Base-by-base conservation (phyloP, 2,797 vertebrate genomes). In the Lindbergichthys nudifrons region DNA sequence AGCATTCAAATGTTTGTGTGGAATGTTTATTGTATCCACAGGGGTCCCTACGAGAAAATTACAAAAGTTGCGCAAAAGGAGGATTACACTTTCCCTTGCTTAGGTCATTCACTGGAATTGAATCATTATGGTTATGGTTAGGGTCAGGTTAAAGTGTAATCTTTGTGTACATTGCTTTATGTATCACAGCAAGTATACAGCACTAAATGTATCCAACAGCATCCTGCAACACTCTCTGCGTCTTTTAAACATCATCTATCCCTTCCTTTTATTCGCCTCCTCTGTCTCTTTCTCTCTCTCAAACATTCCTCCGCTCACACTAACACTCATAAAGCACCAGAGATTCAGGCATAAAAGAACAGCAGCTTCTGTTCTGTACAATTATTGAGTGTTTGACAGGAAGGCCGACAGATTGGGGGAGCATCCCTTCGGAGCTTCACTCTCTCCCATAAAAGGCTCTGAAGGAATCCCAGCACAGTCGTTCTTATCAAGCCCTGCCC, bases 391-490 rank as follows among this genome's bases (percentile, higher is more conserved):
- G 65, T 84, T 76, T 83, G 65, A 87, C 80, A 91, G 82, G 74
- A 84, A 87, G 63, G 71, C 53, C 21, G 23, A 80, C 63, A 79
- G 70, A 87, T 75, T 73, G 45, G 54, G 45, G 68, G 70, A 85
- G 71, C 70, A 82, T 89, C 76, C 54, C 73, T 67, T 46, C n/a
- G 43, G 79, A 88, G 71, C 57, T 61, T 67, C 64, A 69, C 64
- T 73, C 43, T 69, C 67, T 58, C 83, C 87, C 86, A 83, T 90
- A 91, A 83, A 92, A 88, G 89, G 81, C 53, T 59, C 52, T 60
- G 5, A 66, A 90, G 69, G 76, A 81, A 75, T 87, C 69, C 56
- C 52, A 19, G 58, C 66, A 76, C 18, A 68, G 66, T 64, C 4
- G 21, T 13, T 51, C 70, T 87, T 82, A 88, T 85, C 68, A 70